phyloP scores from a whole-genome alignment of 2,888 invertebrate genomes.

The Scrobipalpa atriplicella region DNA sequence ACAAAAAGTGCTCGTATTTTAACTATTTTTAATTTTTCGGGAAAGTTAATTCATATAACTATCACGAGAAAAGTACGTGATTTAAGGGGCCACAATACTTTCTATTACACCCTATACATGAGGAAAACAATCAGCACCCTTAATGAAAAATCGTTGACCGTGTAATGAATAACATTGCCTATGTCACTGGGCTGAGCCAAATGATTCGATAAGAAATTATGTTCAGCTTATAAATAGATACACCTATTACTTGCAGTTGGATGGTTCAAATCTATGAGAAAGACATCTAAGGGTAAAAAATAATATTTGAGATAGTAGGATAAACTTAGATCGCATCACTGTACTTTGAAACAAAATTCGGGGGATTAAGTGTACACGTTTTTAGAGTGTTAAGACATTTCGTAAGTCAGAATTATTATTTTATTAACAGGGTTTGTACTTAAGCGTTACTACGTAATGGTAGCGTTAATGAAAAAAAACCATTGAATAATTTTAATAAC shows the following conservation, averaged over 20 bases:
- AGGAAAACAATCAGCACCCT: conserved; percentile 48
- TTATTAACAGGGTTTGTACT: too few species aligned
- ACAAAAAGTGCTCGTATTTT: too few species aligned
- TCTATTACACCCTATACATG: not conserved
- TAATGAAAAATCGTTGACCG: conserved; percentile 58
- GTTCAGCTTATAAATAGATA: conserved; percentile 10
- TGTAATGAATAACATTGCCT: conserved; percentile 49
- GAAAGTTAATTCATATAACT: not conserved
- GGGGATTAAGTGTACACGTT: too few species aligned
- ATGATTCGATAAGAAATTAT: conserved; percentile 29
- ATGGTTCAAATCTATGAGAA: not conserved
- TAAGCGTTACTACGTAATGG: too few species aligned
- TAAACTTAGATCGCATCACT: too few species aligned
- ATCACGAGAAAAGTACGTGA: not conserved
- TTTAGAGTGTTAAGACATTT: too few species aligned
- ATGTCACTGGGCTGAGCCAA: conserved; percentile 34
- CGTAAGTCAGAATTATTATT: too few species aligned
- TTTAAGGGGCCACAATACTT: not conserved
- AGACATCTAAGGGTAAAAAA: not conserved
- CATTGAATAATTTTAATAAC: too few species aligned
- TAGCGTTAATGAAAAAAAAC: too few species aligned
- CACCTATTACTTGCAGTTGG: not conserved
- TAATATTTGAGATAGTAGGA: too few species aligned
- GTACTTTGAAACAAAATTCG: too few species aligned
- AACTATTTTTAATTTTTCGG: too few species aligned